Base-by-base conservation (phyloP, 1,140 invertebrate species). In the Hirudo medicinalis region DNA sequence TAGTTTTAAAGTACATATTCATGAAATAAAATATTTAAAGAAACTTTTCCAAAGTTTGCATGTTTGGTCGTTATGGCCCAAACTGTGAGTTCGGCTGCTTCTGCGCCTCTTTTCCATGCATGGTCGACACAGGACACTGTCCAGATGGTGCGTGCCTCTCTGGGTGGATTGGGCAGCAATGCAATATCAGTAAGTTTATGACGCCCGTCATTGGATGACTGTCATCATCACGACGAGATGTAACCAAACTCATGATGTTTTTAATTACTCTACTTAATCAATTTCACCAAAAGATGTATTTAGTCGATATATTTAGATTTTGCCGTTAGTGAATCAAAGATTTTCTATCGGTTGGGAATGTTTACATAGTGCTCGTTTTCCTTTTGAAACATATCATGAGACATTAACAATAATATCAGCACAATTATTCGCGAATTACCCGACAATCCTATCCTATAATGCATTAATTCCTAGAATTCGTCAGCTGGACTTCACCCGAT, bases 11-110 rank as follows among this genome's bases (percentile, higher is more conserved):
- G 32, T 36, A 36, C 6, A 15, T 60, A 22, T 60, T n/a, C 8
- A 60, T 4, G 27, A 60, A 15, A 22, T 15, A 15, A 22, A 15
- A 8, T 6, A 22, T 60, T 60, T 15, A 60, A 6, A 60, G 15
- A 22, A 0, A 22, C 19, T 25, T 32, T 32, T 32, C 22, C 15
- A 8, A 13, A 63, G 57, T 63, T 63, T 63, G 57, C 20, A 63
- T 1, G 0, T 63, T 63, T 63, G 57, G 57, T 32, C 57, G 29
- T 22, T 63, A 25, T 32, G 57, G 57, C 1, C 57, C 57, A 13
- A 32, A 63, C 22, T 63, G 57, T n/a, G 57, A 63, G 57, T 63
- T 25, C 57, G 57, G 57, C 57, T 63, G 57, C 29, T 63, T 63
- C 20, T 63, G 57, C 15, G 57, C 57, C 57, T 22, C 29, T 6